Base-by-base conservation (phyloP, 2,113 vertebrate species). In the Setophaga petechia region DNA sequence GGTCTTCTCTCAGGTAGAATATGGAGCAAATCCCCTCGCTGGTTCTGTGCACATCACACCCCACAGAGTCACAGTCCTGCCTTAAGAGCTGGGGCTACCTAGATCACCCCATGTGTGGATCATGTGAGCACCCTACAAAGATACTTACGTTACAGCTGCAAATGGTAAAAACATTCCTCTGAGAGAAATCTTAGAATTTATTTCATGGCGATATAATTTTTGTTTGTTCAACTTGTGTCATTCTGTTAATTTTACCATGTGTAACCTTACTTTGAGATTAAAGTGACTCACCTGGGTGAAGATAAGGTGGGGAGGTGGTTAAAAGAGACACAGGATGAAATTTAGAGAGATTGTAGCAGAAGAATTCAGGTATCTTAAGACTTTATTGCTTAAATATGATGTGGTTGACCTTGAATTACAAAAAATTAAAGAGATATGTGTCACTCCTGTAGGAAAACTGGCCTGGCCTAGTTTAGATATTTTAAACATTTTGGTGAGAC, bases 1-100 rank as follows among this genome's bases (percentile, higher is more conserved):
- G 20, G 13, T 31, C 20, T 61, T 54, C 52, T 41, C 39, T n/a
- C 3, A 17, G 33, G 16, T 18, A 8, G 0, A 0, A 31, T 44
- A n/a, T 63, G 44, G 17, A 39, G 22, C 14, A 89, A 31, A 35
- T 14, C 9, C 14, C 2, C 21, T 63, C 3, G 0, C 8, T 1
- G 0, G 4, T 27, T 24, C 31, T 35, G 15, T 28, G 31, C 24
- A 22, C 14, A 17, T 7, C 47, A 13, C 12, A 4, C 5, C 7
- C 5, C 8, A 9, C 8, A 62, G 27, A 18, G 18, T 22, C 19
- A 17, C 1, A 2, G 30, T 86, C 27, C 13, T 55, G 3, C 16
- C 20, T 30, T n/a, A 25, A 17, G 2, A 39, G 9, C 2, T 89
- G n/a, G 3, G 22, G 12, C 12, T 65, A 28, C 23, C 12, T 5